A percentile compares a stretch with the other conserved stretches of the same genome.
phyloP scores from a whole-genome alignment of 2,113 vertebrate genomes.

The western clawed frog (Xenopus tropicalis) region UCB_Xtro_10.0 CM004443.2:45883001-45883500 shows the following conservation, averaged over 20 bases:
- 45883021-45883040: too few relatives aligned
- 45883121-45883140: not conserved
- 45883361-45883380: too few relatives aligned
- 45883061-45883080: too few relatives aligned
- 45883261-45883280: not conserved
- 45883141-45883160: not conserved
- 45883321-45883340: not conserved
- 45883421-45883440: too few relatives aligned
- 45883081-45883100: too few relatives aligned
- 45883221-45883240: not conserved
- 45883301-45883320: not conserved
- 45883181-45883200: not conserved
- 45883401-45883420: too few relatives aligned
- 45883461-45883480: too few relatives aligned
- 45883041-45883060: too few relatives aligned
- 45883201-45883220: not conserved
- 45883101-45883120: not conserved
- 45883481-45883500: too few relatives aligned
- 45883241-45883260: not conserved
- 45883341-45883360: not conserved
- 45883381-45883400: too few relatives aligned
- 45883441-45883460: too few relatives aligned
- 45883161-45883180: not conserved
- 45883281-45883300: not conserved
- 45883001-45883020: too few relatives aligned